Evolutionary conservation across 2,113 vertebrate genomes (phyloP).

Genomic region (Prietella phreatophila): DNA sequence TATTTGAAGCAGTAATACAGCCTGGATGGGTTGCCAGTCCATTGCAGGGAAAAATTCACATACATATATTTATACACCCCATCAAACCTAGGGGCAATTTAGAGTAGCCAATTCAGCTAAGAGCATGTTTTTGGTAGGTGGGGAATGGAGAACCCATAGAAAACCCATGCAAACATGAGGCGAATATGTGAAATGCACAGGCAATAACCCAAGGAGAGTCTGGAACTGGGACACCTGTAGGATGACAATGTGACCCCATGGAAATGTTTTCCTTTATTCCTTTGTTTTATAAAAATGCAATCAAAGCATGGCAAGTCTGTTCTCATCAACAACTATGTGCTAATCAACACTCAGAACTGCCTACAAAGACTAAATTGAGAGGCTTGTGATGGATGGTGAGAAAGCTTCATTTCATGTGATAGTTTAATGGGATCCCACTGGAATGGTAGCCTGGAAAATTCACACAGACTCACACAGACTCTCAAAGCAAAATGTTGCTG

Average conservation of each 20-base stretch:
- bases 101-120: neutral
- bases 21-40: neutral
- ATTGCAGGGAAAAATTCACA: neutral
- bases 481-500: neutral
- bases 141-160: neutral
- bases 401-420: constrained; percentile 25
- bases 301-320: constrained; percentile 7
- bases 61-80: neutral
- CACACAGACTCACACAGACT: neutral
- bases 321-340: constrained; percentile 24
- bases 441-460: neutral
- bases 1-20: neutral
- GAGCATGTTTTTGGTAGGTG: neutral
- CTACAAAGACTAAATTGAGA: constrained; percentile 30
- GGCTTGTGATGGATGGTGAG: neutral
- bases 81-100: neutral
- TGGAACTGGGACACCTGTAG: neutral
- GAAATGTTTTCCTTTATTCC: neutral
- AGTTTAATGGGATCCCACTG: constrained; percentile 26
- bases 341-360: constrained; percentile 37
- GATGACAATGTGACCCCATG: neutral
- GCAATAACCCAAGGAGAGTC: neutral
- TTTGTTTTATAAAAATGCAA: constrained; percentile 35
- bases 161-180: neutral
- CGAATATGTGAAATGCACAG: neutral